Base-by-base conservation (phyloP, 2,888 invertebrate genomes). In the Hetaerina titia region DNA sequence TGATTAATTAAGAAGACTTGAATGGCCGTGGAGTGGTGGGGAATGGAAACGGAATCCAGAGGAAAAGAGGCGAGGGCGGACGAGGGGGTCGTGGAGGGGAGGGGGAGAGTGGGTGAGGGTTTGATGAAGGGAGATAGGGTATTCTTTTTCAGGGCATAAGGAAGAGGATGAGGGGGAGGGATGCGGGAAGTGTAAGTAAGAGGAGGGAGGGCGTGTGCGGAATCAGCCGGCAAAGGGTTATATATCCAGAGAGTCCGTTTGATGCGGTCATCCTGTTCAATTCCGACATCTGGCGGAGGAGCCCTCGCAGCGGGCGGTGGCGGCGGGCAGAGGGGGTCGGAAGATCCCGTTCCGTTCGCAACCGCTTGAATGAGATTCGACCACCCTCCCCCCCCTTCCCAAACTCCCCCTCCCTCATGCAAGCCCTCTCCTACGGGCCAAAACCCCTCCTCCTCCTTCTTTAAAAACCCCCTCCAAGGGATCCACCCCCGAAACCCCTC, bases 231-330 rank as follows among this genome's bases (percentile, higher is more conserved):
- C 74, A 74, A 92, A 92, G 74, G 56, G 81, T 25, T 81, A 69
- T 81, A 31, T 81, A 81, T 81, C 81, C 81, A 25, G 22, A 7
- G 92, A 57, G 63, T 22, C 5, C 69, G 92, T 92, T 92, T 92
- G 92, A 92, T 92, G 92, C 92, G 92, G 92, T 92, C 92, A 69
- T 92, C 69, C 69, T 57, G 63, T 31, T 81, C 64, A 92, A 56
- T 56, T 56, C 92, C 69, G 74, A 45, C 92, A 92, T 92, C 92
- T 92, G 92, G 64, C 25, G 25, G 25, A 81, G 81, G 31, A n/a
- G n/a, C n/a, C 11, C 13, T 31, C 31, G 15, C 11, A 0, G 25
- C 19, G 25, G 74, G 25, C 1, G 74, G 74, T 8, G 74, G 5
- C 9, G 74, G 74, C n/a, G 25, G 74, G 25, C 60, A 60, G n/a